Evolutionary conservation across 2,797 vertebrate genomes (phyloP).

Genomic region (Coilia nasus): DNA sequence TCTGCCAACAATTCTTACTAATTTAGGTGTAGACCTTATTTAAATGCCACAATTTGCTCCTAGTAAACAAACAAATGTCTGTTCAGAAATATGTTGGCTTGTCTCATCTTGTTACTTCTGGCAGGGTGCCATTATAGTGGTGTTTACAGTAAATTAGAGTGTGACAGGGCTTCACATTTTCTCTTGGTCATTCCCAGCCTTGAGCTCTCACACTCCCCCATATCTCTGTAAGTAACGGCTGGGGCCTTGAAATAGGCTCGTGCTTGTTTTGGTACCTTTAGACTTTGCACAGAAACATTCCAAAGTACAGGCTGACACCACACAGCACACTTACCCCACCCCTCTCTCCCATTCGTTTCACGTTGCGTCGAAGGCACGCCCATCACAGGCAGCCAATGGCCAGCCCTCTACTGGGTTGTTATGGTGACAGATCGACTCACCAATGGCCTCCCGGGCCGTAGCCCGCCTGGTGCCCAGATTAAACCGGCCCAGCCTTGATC

Average conservation of each 20-base stretch:
- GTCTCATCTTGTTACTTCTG: background rate
- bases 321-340: background rate
- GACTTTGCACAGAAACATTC: conserved; percentile 54
- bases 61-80: background rate
- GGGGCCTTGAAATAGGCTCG: background rate
- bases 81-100: background rate
- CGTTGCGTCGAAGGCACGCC: conserved; percentile 34
- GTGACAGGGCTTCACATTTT: background rate
- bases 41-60: background rate
- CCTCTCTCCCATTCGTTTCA: conserved; percentile 10
- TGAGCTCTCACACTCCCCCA: background rate
- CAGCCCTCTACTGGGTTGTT: conserved; percentile 35
- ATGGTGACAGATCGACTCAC: conserved; percentile 25
- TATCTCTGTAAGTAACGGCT: background rate
- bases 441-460: conserved; percentile 1
- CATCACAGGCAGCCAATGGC: conserved; percentile 47
- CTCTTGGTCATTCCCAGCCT: background rate
- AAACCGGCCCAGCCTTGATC: conserved; percentile 19
- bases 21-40: background rate
- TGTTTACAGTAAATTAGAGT: background rate
- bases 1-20: background rate
- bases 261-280: conserved; percentile 36
- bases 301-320: conserved; percentile 61
- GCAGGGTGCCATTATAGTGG: background rate
- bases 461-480: conserved; percentile 11